phyloP scores from a whole-genome alignment of 2,888 invertebrate genomes.

The Cremastobaeus sp. region DNA sequence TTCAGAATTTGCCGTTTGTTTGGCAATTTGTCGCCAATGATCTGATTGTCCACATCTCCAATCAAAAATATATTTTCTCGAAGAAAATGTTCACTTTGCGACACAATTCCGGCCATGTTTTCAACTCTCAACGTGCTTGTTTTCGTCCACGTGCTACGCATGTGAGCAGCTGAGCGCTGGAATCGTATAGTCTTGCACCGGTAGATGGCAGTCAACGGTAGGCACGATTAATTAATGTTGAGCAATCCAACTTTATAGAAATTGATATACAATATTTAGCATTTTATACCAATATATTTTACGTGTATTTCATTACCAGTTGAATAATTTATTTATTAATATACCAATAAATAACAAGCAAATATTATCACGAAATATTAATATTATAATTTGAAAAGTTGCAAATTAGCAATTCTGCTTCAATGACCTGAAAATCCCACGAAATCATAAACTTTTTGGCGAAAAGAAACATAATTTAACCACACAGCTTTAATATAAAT shows the following conservation, averaged over 20 bases:
- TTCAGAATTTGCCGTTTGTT: too few relatives aligned
- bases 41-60: too few relatives aligned
- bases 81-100: too few relatives aligned
- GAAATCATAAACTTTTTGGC: too few relatives aligned
- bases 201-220: background rate
- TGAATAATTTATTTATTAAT: background rate
- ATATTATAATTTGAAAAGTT: too few relatives aligned
- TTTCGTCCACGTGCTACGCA: background rate
- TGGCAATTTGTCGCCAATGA: too few relatives aligned
- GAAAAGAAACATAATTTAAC: background rate
- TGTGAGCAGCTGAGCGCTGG: background rate
- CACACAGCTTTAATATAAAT: background rate
- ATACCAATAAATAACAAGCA: background rate
- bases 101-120: too few relatives aligned
- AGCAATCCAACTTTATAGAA: background rate
- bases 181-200: background rate
- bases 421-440: too few relatives aligned
- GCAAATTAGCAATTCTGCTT: too few relatives aligned
- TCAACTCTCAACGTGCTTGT: too few relatives aligned
- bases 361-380: too few relatives aligned
- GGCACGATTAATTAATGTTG: background rate
- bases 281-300: background rate
- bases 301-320: background rate
- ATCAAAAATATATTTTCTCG: too few relatives aligned
- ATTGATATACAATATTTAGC: background rate